Base-by-base conservation (phyloP, 2,888 invertebrate species). In the Leptopterna dolabrata region DNA sequence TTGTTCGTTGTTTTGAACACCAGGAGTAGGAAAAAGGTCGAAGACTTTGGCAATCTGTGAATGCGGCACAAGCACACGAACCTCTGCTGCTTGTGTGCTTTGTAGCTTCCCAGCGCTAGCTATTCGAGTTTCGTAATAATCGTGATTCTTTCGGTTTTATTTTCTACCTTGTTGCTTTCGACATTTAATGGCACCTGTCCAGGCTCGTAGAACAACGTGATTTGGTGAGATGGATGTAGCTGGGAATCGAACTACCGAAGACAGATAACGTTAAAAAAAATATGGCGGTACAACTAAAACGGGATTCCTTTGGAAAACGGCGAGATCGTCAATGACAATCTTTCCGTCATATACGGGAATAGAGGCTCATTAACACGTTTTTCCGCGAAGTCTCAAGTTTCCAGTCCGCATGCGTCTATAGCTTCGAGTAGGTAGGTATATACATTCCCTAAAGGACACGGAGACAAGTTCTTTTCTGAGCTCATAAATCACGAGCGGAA, bases 261-360 rank as follows among this genome's bases (percentile, higher is more conserved):
- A 63, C 11, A 24, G 63, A n/a, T n/a, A 63, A 63, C 63, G 63
- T 63, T n/a, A n/a, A n/a, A 63, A 63, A 63, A 63, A 63, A 63
- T 63, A 63, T 63, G 63, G 63, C 63, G 63, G 24, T 63, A 24
- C 63, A 63, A 63, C 63, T 9, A 63, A 63, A 63, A 63, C 63
- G 24, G 24, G 63, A 63, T 63, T 63, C 63, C 63, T 63, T 63
- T 63, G 63, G 63, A 24, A 63, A 63, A 78, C 78, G 45, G 41
- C 45, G 27, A 78, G 78, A 43, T 78, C 78, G 24, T 78, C 43
- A 78, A 78, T 78, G 78, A 78, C 63, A 78, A 78, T 78, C 78
- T 78, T 78, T 78, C 45, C 27, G 78, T 78, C 78, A 41, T 78
- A 78, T 78, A 78, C 45, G 78, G 78, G 45, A 16, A 27, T 27